phyloP scores from a whole-genome alignment of 2,797 vertebrate species.

The Catharus ustulatus region DNA sequence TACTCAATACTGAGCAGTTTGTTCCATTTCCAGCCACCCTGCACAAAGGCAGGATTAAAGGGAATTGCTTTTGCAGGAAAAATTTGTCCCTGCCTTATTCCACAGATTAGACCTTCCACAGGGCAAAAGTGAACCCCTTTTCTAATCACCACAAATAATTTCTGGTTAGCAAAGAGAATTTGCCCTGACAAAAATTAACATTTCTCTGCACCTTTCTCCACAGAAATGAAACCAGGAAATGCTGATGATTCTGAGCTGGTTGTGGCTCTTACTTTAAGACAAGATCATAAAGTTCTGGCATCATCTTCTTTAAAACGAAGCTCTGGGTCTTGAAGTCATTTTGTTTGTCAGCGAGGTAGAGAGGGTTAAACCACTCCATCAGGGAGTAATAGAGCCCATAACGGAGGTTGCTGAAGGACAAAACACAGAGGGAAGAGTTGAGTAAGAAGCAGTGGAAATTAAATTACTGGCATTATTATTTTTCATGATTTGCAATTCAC shows the following conservation, averaged over 20 bases:
- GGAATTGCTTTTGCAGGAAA: background rate
- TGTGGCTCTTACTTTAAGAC: constrained; percentile 83
- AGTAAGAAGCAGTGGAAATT: background rate
- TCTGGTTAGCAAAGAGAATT: background rate
- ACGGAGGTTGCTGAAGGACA: constrained; percentile 82
- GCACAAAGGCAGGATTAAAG: background rate
- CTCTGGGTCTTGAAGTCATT: constrained; percentile 86
- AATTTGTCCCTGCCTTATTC: background rate
- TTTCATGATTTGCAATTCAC: background rate
- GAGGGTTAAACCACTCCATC: constrained; percentile 92
- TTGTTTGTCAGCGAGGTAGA: constrained; percentile 89
- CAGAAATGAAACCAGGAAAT: background rate
- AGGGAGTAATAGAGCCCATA: constrained; percentile 93
- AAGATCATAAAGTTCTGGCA: constrained; percentile 91
- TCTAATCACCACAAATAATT: background rate
- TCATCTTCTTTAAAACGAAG: constrained; percentile 83
- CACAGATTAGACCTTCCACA: background rate
- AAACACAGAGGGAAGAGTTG: background rate
- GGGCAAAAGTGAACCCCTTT: background rate
- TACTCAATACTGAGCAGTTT: background rate
- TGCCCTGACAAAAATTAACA: background rate
- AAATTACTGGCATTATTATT: background rate
- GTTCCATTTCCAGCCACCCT: background rate
- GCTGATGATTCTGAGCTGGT: background rate
- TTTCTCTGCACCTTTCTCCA: background rate